phyloP scores from a whole-genome alignment of 2,888 invertebrate species.

The Idaea straminata region DNA sequence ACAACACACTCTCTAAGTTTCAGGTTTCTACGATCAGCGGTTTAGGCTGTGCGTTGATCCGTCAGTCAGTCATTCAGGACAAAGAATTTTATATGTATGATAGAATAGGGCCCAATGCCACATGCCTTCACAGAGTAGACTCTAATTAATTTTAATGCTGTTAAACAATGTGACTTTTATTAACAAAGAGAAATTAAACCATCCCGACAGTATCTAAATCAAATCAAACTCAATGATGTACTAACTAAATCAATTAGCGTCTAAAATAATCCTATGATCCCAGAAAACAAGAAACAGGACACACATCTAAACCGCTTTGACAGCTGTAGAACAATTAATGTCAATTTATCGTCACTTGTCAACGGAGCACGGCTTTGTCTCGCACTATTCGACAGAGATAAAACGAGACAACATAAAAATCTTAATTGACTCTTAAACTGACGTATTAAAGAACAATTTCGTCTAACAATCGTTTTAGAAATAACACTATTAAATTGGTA shows the following conservation, averaged over 20 bases:
- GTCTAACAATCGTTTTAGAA: slow-evolving; percentile 25
- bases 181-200: not conserved
- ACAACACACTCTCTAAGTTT: too few species aligned
- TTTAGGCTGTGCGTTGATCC: too few species aligned
- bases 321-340: slow-evolving; percentile 68
- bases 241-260: slow-evolving; percentile 59
- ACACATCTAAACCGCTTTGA: slow-evolving; percentile 46
- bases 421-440: slow-evolving; percentile 31
- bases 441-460: slow-evolving; percentile 38
- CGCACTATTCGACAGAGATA: slow-evolving; percentile 49
- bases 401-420: slow-evolving; percentile 28
- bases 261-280: slow-evolving; percentile 47
- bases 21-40: too few species aligned
- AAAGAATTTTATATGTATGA: too few species aligned
- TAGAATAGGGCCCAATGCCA: too few species aligned
- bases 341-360: slow-evolving; percentile 74
- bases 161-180: not conserved
- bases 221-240: slow-evolving; percentile 58
- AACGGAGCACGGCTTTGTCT: slow-evolving; percentile 58
- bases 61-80: too few species aligned
- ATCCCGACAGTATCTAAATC: slow-evolving; percentile 39
- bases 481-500: slow-evolving; percentile 24
- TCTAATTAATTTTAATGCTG: not conserved
- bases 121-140: not conserved
- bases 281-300: slow-evolving; percentile 42